A percentile compares a stretch with the other conserved stretches of the same genome.
These are phyloP conservation scores for Baccha elongata DNA, from an alignment of 2,888 invertebrate species.

Conservation along the genomic window DNA sequence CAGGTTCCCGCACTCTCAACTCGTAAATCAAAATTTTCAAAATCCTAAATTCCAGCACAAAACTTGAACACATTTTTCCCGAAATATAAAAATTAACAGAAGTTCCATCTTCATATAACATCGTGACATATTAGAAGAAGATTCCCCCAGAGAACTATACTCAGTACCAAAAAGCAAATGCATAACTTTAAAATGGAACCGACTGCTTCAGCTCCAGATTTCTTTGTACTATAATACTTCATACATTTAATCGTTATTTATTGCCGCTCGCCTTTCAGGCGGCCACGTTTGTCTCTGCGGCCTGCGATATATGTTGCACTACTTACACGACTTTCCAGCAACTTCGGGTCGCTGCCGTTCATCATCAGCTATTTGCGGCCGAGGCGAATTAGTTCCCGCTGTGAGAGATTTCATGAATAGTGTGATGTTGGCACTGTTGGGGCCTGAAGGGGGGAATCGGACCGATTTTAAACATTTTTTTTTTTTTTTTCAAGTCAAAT, in stretches of 20 bases:
- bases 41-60: conserved; percentile 33
- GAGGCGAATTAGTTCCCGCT: conserved; percentile 60
- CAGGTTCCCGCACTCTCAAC: conserved; percentile 34
- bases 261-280: conserved; percentile 59
- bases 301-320: conserved; percentile 42
- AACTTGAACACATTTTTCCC: conserved; percentile 27
- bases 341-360: conserved; percentile 45
- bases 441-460: no score
- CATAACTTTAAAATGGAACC: conserved; percentile 49
- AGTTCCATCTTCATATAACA: conserved; percentile 41
- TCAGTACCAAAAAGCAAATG: conserved; percentile 1
- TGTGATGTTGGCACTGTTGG: conserved; percentile 11
- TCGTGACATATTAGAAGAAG: conserved; percentile 46
- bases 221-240: conserved; percentile 39
- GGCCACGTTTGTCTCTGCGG: conserved; percentile 28
- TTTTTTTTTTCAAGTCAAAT: conserved; percentile 58
- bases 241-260: conserved; percentile 70
- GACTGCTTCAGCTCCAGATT: conserved; percentile 37
- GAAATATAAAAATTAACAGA: conserved; percentile 50
- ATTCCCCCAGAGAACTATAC: conserved; percentile 34
- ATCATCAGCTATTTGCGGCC: conserved; percentile 53
- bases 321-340: conserved; percentile 32
- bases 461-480: conserved; percentile 42
- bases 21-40: conserved; percentile 53
- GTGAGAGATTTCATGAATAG: conserved; percentile 9